Evolutionary conservation across 1,140 invertebrate species (phyloP), one percentile per base, ranked within the genome.

Genomic region (Atta cephalotes): DNA sequence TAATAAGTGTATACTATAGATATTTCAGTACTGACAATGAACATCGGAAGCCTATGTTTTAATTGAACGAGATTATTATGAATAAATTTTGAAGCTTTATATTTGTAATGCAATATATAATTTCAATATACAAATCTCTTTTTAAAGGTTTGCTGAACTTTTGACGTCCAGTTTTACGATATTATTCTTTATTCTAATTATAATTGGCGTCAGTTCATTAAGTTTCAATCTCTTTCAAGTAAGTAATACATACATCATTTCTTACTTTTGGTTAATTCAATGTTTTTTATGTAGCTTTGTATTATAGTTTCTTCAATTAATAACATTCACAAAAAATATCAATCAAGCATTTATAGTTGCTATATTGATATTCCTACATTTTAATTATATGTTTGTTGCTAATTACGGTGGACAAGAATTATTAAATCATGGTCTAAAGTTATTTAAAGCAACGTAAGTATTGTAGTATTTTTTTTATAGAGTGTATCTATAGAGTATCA

Each of bases 171-270:
- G 16, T 53, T 79, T 79, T 45, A 14, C 7, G 9, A 1, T 16
- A 21, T 77, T 63, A 51, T 85, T 66, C n/a, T n/a, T 4, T 31
- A 25, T 85, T 56, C 10, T 85, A 16, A 60, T 85, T 25, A 4
- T 68, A 66, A 2, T 85, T 25, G 82, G 82, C n/a, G 2, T 85
- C 31, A 28, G 60, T 16, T 78, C 72, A 56, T 60, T 85, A 31
- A 85, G 14, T 49, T n/a, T 85, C 7, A 85, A 45, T 79, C 62
- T 85, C 21, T 79, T 66, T 56, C 74, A 85, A 85, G 82, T 85
- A 62, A 85, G 82, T 85, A 66, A 68, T 1, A 3, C 39, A 10
- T 45, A 45, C 39, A 39, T 39, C 31, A 16, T 14, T n/a, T 25
- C 12, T 6, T 77, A 39, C 5, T 77, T 25, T 16, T 45, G 2